Evolutionary conservation across 2,113 vertebrate genomes (phyloP), one percentile per base, ranked within the genome.

Genomic region (Erythrolamprus reginae): DNA sequence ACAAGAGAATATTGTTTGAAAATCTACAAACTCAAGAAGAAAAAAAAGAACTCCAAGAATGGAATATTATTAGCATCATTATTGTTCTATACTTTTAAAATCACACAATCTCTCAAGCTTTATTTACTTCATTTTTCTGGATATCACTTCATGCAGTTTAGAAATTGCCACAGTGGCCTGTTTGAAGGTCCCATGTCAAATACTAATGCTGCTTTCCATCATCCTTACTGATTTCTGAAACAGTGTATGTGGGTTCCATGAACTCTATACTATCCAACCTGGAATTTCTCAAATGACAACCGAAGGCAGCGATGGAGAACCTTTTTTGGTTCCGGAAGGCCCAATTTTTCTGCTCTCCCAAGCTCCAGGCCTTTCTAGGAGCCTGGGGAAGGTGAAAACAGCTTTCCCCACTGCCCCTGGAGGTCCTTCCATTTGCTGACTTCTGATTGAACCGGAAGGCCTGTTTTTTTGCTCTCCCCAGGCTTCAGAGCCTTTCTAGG

Each of bases 251-350:
- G 5, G 50, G 26, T 51, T 28, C 4, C 47, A 47, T 51, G 17
- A 65, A 26, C 61, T 77, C 28, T 15, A 21, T 51, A 55, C 61
- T 88, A 88, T 77, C 58, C 23, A 24, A 28, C 85, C 0, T 4
- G 88, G n/a, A 38, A 13, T 26, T 92, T 88, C 24, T 90, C 91
- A 90, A 55, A 84, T 38, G 21, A 55, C 3, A 55, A 87, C 52
- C n/a, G n/a, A n/a, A n/a, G n/a, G n/a, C n/a, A n/a, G n/a, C n/a
- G n/a, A n/a, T n/a, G n/a, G n/a, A n/a, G n/a, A n/a, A n/a, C n/a
- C n/a, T n/a, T n/a, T n/a, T n/a, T n/a, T n/a, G n/a, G n/a, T n/a
- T n/a, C n/a, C n/a, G n/a, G n/a, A n/a, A n/a, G n/a, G n/a, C n/a
- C n/a, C n/a, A n/a, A n/a, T n/a, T n/a, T n/a, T n/a, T n/a, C n/a